These are phyloP conservation scores for Malurus leucopterus DNA, from an alignment of 2,797 vertebrate genomes.

Conservation along the genomic window DNA sequence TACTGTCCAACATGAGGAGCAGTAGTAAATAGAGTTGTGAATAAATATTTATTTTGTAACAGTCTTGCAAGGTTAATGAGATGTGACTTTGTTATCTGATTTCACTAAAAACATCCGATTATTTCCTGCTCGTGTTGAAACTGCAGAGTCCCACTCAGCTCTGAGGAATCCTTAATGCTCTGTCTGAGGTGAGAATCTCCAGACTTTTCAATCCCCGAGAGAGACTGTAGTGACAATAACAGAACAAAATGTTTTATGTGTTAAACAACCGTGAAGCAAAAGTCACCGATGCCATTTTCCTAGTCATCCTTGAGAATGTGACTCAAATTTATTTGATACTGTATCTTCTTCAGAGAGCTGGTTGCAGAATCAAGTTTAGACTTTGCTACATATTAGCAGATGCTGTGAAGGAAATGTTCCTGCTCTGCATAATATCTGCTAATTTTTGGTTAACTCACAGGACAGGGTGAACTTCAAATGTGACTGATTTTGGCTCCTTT, in stretches of 20 bases:
- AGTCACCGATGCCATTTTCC: background rate
- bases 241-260: background rate
- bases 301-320: background rate
- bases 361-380: background rate
- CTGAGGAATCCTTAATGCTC: background rate
- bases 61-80: background rate
- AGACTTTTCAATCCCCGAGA: background rate
- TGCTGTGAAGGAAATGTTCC: constrained; percentile 24
- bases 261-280: background rate
- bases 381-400: constrained; percentile 3
- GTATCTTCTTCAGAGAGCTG: background rate
- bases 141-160: background rate
- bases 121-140: background rate
- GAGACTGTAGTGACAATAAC: background rate
- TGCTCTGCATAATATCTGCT: constrained; percentile 30
- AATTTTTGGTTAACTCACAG: constrained; percentile 8
- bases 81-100: background rate
- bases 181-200: background rate
- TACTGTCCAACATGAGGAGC: background rate
- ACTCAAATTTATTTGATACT: background rate
- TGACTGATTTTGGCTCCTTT: constrained; percentile 35
- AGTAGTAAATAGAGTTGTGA: background rate
- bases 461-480: constrained; percentile 6
- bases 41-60: background rate
- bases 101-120: constrained; percentile 9